Evolutionary conservation across 2,797 vertebrate genomes (phyloP).

Genomic region (Lophotriccus pileatus): DNA sequence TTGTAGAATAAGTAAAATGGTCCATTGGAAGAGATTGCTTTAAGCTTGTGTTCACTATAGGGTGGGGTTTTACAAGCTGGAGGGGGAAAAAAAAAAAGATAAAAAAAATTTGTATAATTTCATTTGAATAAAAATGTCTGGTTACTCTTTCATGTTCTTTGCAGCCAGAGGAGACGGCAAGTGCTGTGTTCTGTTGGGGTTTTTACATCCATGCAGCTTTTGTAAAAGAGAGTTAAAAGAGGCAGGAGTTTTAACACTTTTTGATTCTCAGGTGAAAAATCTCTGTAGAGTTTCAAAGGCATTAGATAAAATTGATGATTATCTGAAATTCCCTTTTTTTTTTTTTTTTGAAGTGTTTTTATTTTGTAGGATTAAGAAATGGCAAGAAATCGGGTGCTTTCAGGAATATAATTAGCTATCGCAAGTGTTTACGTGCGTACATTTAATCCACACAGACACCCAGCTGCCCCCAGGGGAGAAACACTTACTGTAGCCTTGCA

Average conservation of each 20-base stretch:
- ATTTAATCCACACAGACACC: slow-evolving; percentile 8
- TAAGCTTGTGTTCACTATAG: slow-evolving; percentile 70
- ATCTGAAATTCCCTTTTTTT: not conserved
- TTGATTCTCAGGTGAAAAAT: slow-evolving; percentile 40
- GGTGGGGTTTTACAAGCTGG: slow-evolving; percentile 69
- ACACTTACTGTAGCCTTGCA: slow-evolving; percentile 62
- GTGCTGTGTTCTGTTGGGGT: slow-evolving; percentile 42
- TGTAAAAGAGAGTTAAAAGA: slow-evolving; percentile 49
- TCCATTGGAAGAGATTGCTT: slow-evolving; percentile 78
- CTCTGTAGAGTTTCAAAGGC: slow-evolving; percentile 55
- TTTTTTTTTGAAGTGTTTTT: slow-evolving; percentile 37
- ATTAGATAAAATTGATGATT: slow-evolving; percentile 15
- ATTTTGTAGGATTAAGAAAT: slow-evolving; percentile 34
- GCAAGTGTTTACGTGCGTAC: not conserved
- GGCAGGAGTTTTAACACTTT: slow-evolving; percentile 53
- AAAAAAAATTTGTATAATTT: slow-evolving; percentile 60
- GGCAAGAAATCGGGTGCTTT: slow-evolving; percentile 11
- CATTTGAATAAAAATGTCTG: slow-evolving; percentile 71
- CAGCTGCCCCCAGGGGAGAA: slow-evolving; percentile 49
- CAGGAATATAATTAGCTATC: slow-evolving; percentile 30
- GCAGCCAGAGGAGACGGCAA: slow-evolving; percentile 45
- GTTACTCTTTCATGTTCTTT: slow-evolving; percentile 66
- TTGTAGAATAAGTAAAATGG: slow-evolving; percentile 82
- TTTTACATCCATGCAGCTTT: slow-evolving; percentile 39
- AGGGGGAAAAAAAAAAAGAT: not conserved